Evolutionary conservation across 2,113 vertebrate genomes (phyloP).

Genomic region (Crotalus tigris): DNA sequence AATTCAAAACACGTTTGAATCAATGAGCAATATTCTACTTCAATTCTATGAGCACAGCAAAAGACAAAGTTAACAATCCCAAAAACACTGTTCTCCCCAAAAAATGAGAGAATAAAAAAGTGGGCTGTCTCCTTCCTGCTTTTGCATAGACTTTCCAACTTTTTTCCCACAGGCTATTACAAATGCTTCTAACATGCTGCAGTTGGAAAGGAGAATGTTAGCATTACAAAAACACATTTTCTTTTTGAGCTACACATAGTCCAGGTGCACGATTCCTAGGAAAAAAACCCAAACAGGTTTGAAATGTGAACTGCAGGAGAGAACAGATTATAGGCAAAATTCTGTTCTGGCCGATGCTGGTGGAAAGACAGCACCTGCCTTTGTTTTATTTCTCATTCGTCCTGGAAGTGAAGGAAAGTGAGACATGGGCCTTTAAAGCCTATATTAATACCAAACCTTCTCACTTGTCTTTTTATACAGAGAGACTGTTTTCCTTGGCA

Average conservation of each 20-base stretch:
- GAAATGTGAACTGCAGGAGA: not conserved
- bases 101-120: not conserved
- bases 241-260: constrained; percentile 28
- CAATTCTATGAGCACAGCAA: not conserved
- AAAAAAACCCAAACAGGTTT: constrained; percentile 47
- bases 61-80: not conserved
- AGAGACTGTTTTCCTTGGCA: not conserved
- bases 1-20: not conserved
- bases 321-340: not conserved
- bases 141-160: not conserved
- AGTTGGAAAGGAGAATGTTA: not conserved
- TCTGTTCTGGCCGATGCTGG: not conserved
- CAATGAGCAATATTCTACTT: not conserved
- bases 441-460: constrained; percentile 39
- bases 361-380: not conserved
- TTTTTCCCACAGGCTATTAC: not conserved
- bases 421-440: constrained; percentile 6
- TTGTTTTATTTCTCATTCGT: not conserved
- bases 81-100: not conserved
- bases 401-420: not conserved
- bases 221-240: constrained; percentile 11
- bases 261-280: constrained; percentile 36
- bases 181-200: not conserved
- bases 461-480: not conserved
- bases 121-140: not conserved